Evolutionary conservation across 1,140 invertebrate species (phyloP).

Genomic region (Leptinotarsa undecemlineata): DNA sequence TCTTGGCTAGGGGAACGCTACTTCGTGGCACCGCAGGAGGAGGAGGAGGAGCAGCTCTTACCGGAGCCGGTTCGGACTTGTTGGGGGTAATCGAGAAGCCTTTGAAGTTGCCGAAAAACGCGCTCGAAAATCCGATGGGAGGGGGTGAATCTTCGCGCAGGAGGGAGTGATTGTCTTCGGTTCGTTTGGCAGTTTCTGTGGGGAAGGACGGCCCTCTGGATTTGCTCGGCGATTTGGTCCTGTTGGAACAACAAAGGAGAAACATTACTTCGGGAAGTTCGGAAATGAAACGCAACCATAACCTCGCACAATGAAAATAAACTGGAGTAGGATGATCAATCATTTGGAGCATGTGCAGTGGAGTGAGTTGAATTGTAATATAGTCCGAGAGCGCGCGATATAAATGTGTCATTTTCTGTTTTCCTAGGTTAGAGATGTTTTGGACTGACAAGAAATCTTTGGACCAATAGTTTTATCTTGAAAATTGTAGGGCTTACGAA

Average conservation of each 20-base stretch:
- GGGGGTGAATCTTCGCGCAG: slow-evolving; percentile 47
- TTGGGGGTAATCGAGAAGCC: slow-evolving; percentile 78
- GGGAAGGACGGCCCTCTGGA: slow-evolving; percentile 61
- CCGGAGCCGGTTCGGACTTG: slow-evolving; percentile 56
- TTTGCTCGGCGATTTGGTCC: slow-evolving; percentile 57
- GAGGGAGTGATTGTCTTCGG: slow-evolving; percentile 60
- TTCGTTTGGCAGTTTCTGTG: slow-evolving; percentile 58
- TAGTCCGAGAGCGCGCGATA: too few relatives aligned
- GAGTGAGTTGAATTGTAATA: neutral
- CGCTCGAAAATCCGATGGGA: slow-evolving; percentile 57
- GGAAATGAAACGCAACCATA: neutral
- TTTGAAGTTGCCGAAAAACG: slow-evolving; percentile 83
- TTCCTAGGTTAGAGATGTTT: too few relatives aligned
- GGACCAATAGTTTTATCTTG: too few relatives aligned
- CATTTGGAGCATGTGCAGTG: slow-evolving; percentile 19
- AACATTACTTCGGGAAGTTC: slow-evolving; percentile 13
- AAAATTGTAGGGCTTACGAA: too few relatives aligned
- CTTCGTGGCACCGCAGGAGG: slow-evolving; percentile 46
- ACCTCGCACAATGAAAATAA: slow-evolving; percentile 20
- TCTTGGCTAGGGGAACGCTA: slow-evolving; percentile 49
- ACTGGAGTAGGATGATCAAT: slow-evolving; percentile 18
- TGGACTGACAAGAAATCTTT: too few relatives aligned
- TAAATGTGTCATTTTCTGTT: too few relatives aligned
- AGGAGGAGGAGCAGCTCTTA: slow-evolving; percentile 58
- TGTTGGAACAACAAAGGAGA: slow-evolving; percentile 37